phyloP scores from a whole-genome alignment of 2,888 invertebrate genomes.

The Eristalis pertinax region DNA sequence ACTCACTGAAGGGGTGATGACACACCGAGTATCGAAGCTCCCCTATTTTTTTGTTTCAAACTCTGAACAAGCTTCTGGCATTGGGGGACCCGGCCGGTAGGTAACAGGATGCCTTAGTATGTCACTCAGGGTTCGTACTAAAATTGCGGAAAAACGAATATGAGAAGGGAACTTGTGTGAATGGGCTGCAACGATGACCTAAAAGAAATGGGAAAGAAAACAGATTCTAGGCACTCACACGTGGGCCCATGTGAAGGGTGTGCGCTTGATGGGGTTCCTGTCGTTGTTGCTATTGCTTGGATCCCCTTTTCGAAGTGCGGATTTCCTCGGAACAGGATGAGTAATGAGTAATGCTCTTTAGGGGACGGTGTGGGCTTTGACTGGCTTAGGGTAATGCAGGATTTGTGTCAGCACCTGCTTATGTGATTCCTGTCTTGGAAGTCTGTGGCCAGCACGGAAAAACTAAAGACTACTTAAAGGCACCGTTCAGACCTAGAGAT shows the following conservation, averaged over 20 bases:
- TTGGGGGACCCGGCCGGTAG: neutral
- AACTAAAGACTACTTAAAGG: too few relatives aligned
- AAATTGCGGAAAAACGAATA: neutral
- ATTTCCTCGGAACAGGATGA: neutral
- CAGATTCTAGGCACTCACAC: neutral
- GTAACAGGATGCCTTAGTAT: neutral
- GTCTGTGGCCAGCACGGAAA: too few relatives aligned
- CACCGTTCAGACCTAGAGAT: too few relatives aligned
- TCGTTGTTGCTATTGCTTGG: neutral
- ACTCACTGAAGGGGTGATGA: neutral
- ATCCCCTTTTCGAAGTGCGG: neutral
- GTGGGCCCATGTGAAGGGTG: neutral
- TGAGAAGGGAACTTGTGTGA: neutral
- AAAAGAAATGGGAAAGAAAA: neutral
- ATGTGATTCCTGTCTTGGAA: too few relatives aligned
- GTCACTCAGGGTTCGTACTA: neutral
- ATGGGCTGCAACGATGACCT: neutral
- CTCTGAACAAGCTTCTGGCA: neutral
- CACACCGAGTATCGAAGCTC: conserved; percentile 10
- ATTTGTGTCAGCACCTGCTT: neutral
- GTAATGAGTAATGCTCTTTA: neutral
- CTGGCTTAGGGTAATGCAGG: neutral
- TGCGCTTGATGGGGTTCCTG: neutral
- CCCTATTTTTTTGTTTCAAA: neutral
- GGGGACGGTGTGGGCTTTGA: neutral